Conservation (phyloP, 2,888 invertebrate genomes). For the Drosophila prostipennis region DNA sequence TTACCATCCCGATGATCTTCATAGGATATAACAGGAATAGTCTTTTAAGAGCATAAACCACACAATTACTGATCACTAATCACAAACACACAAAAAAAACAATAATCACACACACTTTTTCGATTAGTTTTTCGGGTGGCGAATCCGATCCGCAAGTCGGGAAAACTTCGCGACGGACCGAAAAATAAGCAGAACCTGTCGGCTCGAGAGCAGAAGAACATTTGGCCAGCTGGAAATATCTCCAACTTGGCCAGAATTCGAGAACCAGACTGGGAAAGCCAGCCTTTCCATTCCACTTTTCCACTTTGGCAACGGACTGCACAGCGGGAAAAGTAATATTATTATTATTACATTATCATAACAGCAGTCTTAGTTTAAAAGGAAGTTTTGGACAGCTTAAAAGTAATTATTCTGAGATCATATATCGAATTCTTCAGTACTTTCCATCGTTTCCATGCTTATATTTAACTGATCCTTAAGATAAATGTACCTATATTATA, state of each 20-base stretch:
- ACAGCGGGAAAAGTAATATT: neutral
- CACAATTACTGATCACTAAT: neutral
- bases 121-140: too few species aligned
- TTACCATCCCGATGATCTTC: conserved; percentile 3
- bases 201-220: conserved; percentile 71
- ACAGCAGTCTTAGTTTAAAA: neutral
- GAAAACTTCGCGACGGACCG: conserved; percentile 17
- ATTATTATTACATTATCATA: too few species aligned
- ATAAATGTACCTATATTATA: neutral
- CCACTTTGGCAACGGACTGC: conserved; percentile 57
- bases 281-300: conserved; percentile 76
- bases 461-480: neutral
- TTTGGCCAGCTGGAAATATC: conserved; percentile 49
- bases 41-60: too few species aligned
- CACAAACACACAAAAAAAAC: neutral
- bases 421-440: too few species aligned
- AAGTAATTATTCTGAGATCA: too few species aligned
- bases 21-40: neutral
- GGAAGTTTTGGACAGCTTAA: too few species aligned
- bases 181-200: conserved; percentile 61
- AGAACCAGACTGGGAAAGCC: conserved; percentile 26
- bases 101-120: conserved; percentile 4
- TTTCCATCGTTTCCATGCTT: too few species aligned
- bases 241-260: conserved; percentile 12
- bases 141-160: neutral